These are phyloP conservation scores for Schizaphis graminum DNA, from an alignment of 2,888 invertebrate genomes.

Conservation along the genomic window DNA sequence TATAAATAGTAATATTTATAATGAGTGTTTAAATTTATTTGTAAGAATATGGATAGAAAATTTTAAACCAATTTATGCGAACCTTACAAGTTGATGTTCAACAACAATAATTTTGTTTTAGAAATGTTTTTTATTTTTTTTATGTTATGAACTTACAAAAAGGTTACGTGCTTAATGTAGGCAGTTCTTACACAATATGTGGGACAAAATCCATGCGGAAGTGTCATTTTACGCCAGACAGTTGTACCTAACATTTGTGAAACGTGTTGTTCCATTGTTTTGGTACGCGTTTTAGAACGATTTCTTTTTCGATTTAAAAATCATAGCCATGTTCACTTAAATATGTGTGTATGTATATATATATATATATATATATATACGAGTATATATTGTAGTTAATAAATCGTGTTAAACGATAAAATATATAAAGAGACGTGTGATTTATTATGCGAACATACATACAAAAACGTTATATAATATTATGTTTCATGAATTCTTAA, in stretches of 20 bases:
- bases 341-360: background rate
- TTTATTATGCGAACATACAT: background rate
- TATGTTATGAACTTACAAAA: background rate
- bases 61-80: background rate
- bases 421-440: background rate
- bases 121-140: background rate
- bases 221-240: conserved; percentile 40
- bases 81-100: background rate
- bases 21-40: background rate
- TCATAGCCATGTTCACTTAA: background rate
- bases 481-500: background rate
- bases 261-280: background rate
- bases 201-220: background rate
- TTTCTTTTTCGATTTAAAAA: conserved; percentile 23
- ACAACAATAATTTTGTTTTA: background rate
- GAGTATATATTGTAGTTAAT: background rate
- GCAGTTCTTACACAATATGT: background rate
- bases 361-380: background rate
- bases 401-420: conserved; percentile 21
- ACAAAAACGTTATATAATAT: background rate
- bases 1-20: background rate
- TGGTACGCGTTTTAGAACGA: background rate
- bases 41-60: background rate
- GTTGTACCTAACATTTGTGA: background rate
- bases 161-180: background rate